Conservation (phyloP, 2,888 invertebrate species). For the Uropetala carovei region DNA sequence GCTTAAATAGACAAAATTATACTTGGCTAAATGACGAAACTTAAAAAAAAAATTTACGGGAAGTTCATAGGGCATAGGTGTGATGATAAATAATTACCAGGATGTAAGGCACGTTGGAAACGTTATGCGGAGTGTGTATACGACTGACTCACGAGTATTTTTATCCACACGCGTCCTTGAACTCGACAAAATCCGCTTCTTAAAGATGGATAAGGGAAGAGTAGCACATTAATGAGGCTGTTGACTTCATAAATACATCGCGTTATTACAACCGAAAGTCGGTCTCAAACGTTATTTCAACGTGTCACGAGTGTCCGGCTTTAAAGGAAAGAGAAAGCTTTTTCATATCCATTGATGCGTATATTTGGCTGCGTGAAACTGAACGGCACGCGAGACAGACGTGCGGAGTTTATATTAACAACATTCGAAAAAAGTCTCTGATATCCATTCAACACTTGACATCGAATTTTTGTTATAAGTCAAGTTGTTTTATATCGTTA, state of each 20-base stretch:
- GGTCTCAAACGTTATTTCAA: not conserved
- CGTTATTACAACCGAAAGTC: not conserved
- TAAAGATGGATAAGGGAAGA: constrained; percentile 9
- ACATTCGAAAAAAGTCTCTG: too few relatives aligned
- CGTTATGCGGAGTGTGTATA: not conserved
- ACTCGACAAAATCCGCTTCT: constrained; percentile 46
- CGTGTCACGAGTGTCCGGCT: not conserved
- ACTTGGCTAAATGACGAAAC: not conserved
- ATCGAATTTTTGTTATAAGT: too few relatives aligned
- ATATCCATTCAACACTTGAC: too few relatives aligned
- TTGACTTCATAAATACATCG: not conserved
- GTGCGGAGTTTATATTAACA: too few relatives aligned
- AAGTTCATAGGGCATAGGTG: not conserved
- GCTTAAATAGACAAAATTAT: not conserved
- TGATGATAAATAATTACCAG: constrained; percentile 21
- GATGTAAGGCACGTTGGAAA: not conserved
- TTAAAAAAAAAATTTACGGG: not conserved
- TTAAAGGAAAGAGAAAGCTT: not conserved
- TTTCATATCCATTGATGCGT: too few relatives aligned
- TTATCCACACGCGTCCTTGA: constrained; percentile 27
- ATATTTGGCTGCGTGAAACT: too few relatives aligned
- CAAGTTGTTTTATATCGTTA: too few relatives aligned
- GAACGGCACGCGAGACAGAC: too few relatives aligned
- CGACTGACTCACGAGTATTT: constrained; percentile 34
- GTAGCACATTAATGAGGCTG: not conserved